Conservation (phyloP, 2,113 vertebrate genomes). For the Camelus dromedarius region DNA sequence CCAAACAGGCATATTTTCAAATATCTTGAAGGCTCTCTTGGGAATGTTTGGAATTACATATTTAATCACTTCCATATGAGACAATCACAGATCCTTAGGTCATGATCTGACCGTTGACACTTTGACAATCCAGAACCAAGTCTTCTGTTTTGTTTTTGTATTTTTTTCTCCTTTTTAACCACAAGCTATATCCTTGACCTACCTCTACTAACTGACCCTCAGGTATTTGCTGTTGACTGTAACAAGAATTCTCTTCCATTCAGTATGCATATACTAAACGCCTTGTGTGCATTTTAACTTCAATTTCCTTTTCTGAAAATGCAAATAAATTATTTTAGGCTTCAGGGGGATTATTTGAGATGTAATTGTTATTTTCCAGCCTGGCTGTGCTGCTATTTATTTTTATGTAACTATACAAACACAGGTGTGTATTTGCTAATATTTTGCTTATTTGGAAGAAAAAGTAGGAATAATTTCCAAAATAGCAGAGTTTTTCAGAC, state of each 20-base stretch:
- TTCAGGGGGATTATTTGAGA: constrained; percentile 69
- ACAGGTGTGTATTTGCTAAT: constrained; percentile 74
- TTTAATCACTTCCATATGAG: background rate
- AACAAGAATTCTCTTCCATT: constrained; percentile 42
- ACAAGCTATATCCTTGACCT: background rate
- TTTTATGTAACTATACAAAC: constrained; percentile 71
- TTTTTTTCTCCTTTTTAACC: background rate
- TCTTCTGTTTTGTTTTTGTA: background rate
- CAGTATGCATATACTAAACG: constrained; percentile 37
- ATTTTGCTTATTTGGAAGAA: constrained; percentile 68
- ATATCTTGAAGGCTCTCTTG: background rate
- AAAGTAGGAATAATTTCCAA: constrained; percentile 63
- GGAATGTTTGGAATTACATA: background rate
- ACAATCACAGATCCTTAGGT: background rate
- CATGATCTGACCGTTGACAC: background rate
- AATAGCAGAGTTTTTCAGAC: constrained; percentile 34
- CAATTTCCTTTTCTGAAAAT: constrained; percentile 67
- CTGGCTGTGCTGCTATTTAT: constrained; percentile 57
- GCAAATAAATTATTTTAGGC: constrained; percentile 69
- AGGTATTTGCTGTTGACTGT: constrained; percentile 17
- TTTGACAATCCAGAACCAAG: background rate
- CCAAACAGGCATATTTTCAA: background rate
- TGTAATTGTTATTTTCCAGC: constrained; percentile 74
- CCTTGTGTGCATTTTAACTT: constrained; percentile 63
- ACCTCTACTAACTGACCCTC: background rate